Percentiles rank a stretch among this genome's conserved stretches.
Evolutionary conservation across 2,797 vertebrate genomes (phyloP).

Genomic region (Fringilla coelebs): DNA sequence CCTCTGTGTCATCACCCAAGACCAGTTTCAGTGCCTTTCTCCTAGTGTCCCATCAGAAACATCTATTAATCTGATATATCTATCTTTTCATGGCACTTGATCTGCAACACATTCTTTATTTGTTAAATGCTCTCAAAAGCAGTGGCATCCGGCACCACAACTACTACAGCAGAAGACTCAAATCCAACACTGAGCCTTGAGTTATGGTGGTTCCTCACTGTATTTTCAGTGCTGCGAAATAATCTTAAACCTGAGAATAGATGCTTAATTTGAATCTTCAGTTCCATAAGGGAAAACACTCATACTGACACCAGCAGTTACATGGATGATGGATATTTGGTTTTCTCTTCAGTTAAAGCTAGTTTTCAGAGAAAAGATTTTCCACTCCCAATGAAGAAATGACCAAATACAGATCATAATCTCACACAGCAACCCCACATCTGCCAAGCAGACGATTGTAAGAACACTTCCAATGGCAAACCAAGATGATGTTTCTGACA

Average conservation of each 20-base stretch:
- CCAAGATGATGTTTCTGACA: not conserved
- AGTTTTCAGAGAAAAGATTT: not conserved
- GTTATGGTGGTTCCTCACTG: not conserved
- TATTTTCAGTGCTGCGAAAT: not conserved
- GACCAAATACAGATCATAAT: not conserved
- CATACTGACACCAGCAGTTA: accelerated
- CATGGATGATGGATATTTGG: not conserved
- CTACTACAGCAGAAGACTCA: not conserved
- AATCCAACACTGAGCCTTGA: not conserved
- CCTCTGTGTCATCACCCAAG: not conserved
- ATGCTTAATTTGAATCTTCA: not conserved
- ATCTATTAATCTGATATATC: not conserved
- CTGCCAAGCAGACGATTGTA: not conserved
- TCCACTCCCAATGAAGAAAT: not conserved
- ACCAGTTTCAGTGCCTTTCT: not conserved
- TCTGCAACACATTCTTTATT: not conserved
- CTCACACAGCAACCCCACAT: not conserved
- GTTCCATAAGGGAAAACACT: not conserved
- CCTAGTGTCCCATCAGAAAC: not conserved
- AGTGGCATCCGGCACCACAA: not conserved
- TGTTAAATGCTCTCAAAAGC: not conserved
- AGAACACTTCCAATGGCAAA: not conserved
- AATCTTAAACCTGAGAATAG: not conserved
- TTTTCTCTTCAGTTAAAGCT: not conserved
- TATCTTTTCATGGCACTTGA: not conserved